A percentile compares a stretch with the other conserved stretches of the same genome.
These are phyloP conservation scores for Gopherus evgoodei DNA, from an alignment of 2,113 vertebrate species.

Conservation along the genomic window DNA sequence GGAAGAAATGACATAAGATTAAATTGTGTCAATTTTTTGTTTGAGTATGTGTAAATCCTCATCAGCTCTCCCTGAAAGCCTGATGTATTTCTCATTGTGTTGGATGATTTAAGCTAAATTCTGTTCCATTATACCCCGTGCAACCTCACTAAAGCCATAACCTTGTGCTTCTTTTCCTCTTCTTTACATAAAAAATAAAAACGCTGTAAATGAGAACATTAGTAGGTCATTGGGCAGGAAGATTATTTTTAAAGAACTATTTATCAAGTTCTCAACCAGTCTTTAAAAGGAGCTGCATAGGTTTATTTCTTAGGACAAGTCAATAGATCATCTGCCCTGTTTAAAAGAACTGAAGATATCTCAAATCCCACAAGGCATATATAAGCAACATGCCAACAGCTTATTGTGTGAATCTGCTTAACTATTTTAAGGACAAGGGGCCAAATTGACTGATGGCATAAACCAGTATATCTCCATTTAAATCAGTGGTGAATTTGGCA, in stretches of 20 bases:
- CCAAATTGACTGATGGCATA: background rate
- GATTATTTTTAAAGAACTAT: background rate
- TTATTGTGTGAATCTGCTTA: background rate
- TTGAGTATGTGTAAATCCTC: background rate
- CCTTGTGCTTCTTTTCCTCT: background rate
- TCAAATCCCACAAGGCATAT: background rate
- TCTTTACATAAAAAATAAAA: background rate
- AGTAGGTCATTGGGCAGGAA: background rate
- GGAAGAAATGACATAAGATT: background rate
- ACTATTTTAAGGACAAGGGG: background rate
- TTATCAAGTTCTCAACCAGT: fast-evolving
- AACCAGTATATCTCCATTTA: background rate
- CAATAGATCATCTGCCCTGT: background rate
- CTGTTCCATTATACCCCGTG: background rate
- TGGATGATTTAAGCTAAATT: constrained; percentile 25
- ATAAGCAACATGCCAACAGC: background rate
- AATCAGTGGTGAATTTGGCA: background rate
- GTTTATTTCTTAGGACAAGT: background rate
- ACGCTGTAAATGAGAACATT: background rate
- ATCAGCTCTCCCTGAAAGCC: background rate
- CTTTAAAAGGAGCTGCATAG: background rate
- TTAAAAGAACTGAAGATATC: background rate
- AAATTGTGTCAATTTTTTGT: constrained; percentile 10
- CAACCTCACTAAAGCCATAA: background rate
- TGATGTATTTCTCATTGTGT: background rate